Evolutionary conservation across 2,888 invertebrate species (phyloP).

Genomic region (Limnephilus lunatus): DNA sequence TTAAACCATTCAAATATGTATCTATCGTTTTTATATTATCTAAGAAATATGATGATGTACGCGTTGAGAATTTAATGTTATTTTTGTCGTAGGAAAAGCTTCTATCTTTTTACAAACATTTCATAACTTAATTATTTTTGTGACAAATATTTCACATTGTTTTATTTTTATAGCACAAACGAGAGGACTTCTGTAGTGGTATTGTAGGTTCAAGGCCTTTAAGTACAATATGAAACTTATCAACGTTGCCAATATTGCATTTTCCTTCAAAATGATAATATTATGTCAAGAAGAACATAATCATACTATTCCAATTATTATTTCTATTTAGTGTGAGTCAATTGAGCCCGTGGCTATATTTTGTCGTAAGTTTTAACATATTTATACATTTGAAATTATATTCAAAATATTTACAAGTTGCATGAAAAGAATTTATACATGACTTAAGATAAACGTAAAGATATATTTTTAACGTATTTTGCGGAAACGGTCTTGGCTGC

Average conservation of each 20-base stretch:
- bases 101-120: conserved; percentile 15
- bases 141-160: conserved; percentile 61
- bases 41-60: conserved; percentile 12
- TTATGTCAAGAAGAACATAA: not conserved
- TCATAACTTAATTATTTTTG: conserved; percentile 42
- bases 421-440: conserved; percentile 63
- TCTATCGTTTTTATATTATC: conserved; percentile 33
- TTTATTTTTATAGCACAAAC: conserved; percentile 54
- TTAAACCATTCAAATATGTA: conserved; percentile 24
- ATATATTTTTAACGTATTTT: conserved; percentile 64
- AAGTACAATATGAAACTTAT: conserved; percentile 61
- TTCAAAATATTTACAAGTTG: conserved; percentile 62
- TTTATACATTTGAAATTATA: conserved; percentile 57
- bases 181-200: not conserved
- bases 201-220: conserved; percentile 52
- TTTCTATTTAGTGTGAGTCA: conserved; percentile 52
- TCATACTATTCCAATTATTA: not conserved
- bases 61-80: not conserved
- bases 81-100: conserved; percentile 2
- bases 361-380: conserved; percentile 56
- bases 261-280: not conserved
- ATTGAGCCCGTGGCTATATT: conserved; percentile 61
- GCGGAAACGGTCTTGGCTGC: conserved; percentile 63
- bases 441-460: conserved; percentile 53
- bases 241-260: conserved; percentile 54